Conservation (phyloP, 2,888 invertebrate species). For the Cryptocephalus moraei region DNA sequence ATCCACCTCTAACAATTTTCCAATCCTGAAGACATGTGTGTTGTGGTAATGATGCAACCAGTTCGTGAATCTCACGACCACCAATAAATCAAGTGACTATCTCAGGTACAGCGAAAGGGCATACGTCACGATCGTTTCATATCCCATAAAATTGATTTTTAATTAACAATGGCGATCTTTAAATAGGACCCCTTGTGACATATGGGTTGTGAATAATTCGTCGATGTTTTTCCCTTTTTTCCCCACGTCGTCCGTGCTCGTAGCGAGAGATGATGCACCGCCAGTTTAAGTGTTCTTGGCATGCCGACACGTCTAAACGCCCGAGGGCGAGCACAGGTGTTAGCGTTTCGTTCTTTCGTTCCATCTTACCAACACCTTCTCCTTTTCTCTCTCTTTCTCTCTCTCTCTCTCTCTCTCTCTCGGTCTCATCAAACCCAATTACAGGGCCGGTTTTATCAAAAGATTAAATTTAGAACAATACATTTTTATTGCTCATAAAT, state of each 20-base stretch:
- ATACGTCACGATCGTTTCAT: not conserved
- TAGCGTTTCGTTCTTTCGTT: slow-evolving; percentile 28
- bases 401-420: slow-evolving; percentile 18
- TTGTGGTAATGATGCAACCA: no score
- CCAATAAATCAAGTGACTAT: no score
- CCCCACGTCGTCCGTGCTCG: slow-evolving; percentile 4
- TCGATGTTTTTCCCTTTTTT: slow-evolving; percentile 8
- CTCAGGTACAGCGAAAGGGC: not conserved
- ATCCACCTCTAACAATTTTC: no score
- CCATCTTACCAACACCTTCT: slow-evolving; percentile 21
- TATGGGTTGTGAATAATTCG: slow-evolving; percentile 24
- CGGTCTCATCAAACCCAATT: slow-evolving; percentile 38
- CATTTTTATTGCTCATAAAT: slow-evolving; percentile 32
- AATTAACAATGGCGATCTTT: slow-evolving; percentile 17
- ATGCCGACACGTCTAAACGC: slow-evolving; percentile 33
- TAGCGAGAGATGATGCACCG: slow-evolving; percentile 11
- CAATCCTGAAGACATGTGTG: no score
- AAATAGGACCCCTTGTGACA: slow-evolving; percentile 22
- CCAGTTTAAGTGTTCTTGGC: slow-evolving; percentile 21
- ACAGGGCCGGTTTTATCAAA: slow-evolving; percentile 37
- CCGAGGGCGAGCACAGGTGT: slow-evolving; percentile 33
- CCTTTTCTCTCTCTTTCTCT: slow-evolving; percentile 17
- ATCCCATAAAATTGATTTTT: slow-evolving; percentile 6
- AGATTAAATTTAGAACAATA: slow-evolving; percentile 39
- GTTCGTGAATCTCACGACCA: no score